Percentiles rank a stretch among this genome's conserved stretches.
These are phyloP conservation scores for Leptinotarsa peninsularis DNA, from an alignment of 2,888 invertebrate genomes.

Conservation along the genomic window DNA sequence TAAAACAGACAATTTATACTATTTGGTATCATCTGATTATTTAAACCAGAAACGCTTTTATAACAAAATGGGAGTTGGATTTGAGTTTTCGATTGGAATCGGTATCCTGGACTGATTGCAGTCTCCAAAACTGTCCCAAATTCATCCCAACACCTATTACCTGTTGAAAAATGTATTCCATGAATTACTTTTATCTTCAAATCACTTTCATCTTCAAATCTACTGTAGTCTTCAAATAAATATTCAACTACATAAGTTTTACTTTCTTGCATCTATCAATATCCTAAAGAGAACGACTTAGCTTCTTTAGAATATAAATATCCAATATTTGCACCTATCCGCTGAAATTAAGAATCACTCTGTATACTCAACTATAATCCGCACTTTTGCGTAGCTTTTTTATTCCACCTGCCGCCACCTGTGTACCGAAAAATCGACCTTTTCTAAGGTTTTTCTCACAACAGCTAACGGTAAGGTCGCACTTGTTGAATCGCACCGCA, in stretches of 20 bases:
- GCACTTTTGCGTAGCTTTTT: neutral
- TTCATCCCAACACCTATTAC: no score
- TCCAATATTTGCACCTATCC: neutral
- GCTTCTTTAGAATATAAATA: neutral
- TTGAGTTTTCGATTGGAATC: no score
- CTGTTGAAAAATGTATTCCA: no score
- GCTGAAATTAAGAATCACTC: neutral
- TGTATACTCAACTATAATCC: constrained; percentile 7
- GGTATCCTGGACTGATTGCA: no score
- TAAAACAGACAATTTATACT: no score
- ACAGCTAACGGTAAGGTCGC: constrained; percentile 4
- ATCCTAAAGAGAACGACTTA: neutral
- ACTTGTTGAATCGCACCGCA: constrained; percentile 20
- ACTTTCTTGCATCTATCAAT: neutral
- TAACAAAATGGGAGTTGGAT: no score
- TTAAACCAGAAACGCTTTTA: no score
- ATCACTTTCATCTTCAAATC: no score
- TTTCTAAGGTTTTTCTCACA: constrained; percentile 12
- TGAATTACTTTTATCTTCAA: no score
- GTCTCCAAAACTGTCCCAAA: no score
- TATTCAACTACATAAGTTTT: neutral
- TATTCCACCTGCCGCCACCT: neutral
- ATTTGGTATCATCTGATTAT: no score
- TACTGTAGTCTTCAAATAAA: neutral
- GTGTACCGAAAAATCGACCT: neutral